Conservation (phyloP, 2,113 vertebrate species). For the Nipponia nippon region DNA sequence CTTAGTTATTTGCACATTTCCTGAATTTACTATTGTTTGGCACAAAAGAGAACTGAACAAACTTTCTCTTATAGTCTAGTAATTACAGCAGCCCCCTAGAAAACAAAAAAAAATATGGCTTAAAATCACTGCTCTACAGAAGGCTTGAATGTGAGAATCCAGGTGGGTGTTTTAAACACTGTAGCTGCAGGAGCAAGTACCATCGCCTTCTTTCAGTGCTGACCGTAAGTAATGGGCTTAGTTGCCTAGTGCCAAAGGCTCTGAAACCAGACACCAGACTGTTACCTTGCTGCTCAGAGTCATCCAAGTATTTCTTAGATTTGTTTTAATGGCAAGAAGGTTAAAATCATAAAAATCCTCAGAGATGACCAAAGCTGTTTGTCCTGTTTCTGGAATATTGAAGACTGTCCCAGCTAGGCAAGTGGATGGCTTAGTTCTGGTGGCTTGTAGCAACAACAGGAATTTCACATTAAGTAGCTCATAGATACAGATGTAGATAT, state of each 20-base stretch:
- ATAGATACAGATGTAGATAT: neutral
- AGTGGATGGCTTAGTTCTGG: neutral
- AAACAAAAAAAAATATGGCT: neutral
- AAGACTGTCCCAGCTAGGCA: neutral
- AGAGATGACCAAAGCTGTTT: neutral
- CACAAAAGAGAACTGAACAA: neutral
- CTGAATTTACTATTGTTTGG: neutral
- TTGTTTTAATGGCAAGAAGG: neutral
- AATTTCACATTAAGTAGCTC: neutral
- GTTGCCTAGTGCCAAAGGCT: neutral
- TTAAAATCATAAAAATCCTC: neutral
- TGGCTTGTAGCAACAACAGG: neutral
- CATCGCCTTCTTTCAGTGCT: neutral
- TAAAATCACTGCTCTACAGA: neutral
- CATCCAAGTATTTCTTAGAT: neutral
- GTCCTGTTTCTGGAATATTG: neutral
- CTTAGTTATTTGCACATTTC: neutral
- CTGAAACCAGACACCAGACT: neutral
- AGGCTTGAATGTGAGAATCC: neutral
- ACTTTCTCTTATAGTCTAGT: neutral
- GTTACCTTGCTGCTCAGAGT: neutral
- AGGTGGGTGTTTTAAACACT: neutral
- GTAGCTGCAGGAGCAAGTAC: neutral
- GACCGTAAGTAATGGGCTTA: neutral
- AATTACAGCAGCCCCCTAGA: neutral